These are phyloP conservation scores for Geotrypetes seraphini DNA, from an alignment of 2,797 vertebrate species.

Conservation along the genomic window DNA sequence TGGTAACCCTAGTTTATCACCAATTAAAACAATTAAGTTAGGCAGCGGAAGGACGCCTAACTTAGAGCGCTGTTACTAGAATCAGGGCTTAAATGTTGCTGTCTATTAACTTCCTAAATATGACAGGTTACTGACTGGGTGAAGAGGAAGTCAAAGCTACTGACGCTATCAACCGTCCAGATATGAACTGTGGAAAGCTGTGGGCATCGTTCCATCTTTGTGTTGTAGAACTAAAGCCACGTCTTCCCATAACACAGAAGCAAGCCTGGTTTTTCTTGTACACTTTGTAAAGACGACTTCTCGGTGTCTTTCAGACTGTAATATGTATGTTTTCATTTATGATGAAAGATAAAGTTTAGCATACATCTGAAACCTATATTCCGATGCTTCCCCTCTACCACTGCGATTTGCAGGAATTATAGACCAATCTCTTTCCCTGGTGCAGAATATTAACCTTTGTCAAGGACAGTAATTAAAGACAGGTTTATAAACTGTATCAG, in stretches of 20 bases:
- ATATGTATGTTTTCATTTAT: conserved; percentile 6
- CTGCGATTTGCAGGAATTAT: conserved; percentile 21
- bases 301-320: not conserved
- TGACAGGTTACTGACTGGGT: too few relatives aligned
- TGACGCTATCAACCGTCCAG: too few relatives aligned
- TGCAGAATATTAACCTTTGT: conserved; percentile 39
- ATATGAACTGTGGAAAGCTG: too few relatives aligned
- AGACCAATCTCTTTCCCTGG: conserved; percentile 12
- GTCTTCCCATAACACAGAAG: conserved; percentile 1
- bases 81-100: too few relatives aligned
- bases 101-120: too few relatives aligned
- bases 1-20: too few relatives aligned
- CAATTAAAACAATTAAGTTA: too few relatives aligned
- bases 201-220: not conserved
- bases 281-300: not conserved
- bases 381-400: not conserved
- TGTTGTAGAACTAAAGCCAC: not conserved
- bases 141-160: too few relatives aligned
- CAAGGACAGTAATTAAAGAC: conserved; percentile 43
- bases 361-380: conserved; percentile 18
- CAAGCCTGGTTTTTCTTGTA: not conserved
- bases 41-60: too few relatives aligned
- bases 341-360: conserved; percentile 1
- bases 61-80: too few relatives aligned
- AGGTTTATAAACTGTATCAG: conserved; percentile 35